Base-by-base conservation (phyloP, 1,140 invertebrate genomes). In the Steinernema khuongi region DNA sequence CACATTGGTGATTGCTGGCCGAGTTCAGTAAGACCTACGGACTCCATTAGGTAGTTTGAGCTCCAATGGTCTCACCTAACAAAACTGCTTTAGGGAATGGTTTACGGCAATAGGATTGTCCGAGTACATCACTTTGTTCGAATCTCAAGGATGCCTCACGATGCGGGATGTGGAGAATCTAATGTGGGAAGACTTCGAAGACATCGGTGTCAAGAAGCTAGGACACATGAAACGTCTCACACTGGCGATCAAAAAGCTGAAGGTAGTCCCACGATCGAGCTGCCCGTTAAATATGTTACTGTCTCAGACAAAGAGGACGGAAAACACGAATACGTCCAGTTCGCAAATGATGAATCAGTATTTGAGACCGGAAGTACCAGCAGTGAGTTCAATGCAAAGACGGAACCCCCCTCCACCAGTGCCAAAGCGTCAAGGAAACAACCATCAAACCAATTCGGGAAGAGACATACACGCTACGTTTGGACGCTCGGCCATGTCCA, bases 151-250 rank as follows among this genome's bases (percentile, higher is more conserved):
- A 70, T 98, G 97, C 88, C 90, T 91, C 77, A 92, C 91, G 22
- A 93, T 99, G 60, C 92, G 96, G 80, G 85, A 88, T 67, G 86
- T 90, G 67, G 93, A 92, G 36, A 93, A 96, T 83, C 89, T 98
- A 41, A 94, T 93, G 74, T 97, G 95, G 94, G 96, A 99, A 88
- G 96, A 99, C 88, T 89, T 99, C 79, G 96, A 99, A 88, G 96
- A 99, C 44, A 96, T 97, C 85, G 96, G 96, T 67, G 96, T 99
- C 79, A 87, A 86, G 74, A 88, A 88, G 81, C 80, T 90, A 72
- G 96, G 96, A 29, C 96, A 99, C 86, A 96, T 99, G 87, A 99
- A 99, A 89, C 95, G 97, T 88, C 92, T 99, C 77, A 90, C 96
- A 79, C 87, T 99, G 79, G 96, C 95, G 70, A 96, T 98, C 79